These are phyloP conservation scores for Rhinatrema bivittatum DNA, from an alignment of 2,797 vertebrate species.

Conservation along the genomic window DNA sequence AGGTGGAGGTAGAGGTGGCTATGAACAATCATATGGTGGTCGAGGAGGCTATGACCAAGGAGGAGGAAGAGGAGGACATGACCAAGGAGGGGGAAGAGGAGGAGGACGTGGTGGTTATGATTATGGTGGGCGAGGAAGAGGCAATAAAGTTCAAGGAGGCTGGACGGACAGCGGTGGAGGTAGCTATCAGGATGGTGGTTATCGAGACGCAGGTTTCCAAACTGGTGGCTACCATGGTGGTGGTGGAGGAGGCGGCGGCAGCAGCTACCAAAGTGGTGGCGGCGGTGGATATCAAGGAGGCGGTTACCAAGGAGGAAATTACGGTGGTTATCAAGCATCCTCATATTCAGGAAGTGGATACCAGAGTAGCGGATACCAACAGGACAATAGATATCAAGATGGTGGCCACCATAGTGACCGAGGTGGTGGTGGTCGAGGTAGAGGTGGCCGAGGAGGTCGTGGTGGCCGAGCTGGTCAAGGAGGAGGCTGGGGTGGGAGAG, in stretches of 20 bases:
- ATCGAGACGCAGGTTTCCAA: conserved; percentile 67
- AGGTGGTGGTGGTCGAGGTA: conserved; percentile 53
- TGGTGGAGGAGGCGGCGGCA: conserved; percentile 54
- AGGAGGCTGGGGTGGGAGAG: conserved; percentile 83
- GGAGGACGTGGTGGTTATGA: conserved; percentile 45
- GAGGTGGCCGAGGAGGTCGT: conserved; percentile 53
- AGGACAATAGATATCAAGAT: conserved; percentile 68
- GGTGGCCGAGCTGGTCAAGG: conserved; percentile 68
- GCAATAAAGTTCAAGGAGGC: conserved; percentile 65
- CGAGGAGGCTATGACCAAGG: conserved; percentile 57
- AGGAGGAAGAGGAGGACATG: conserved; percentile 36
- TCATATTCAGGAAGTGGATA: conserved; percentile 67
- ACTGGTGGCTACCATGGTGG: conserved; percentile 64
- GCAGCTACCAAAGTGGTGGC: conserved; percentile 49
- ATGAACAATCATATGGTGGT: conserved; percentile 64
- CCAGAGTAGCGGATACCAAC: conserved; percentile 64
- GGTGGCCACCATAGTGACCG: conserved; percentile 67
- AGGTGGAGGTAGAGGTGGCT: conserved; percentile 63
- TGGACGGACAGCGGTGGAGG: conserved; percentile 71
- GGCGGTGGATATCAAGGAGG: conserved; percentile 61
- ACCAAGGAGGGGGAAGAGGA: conserved; percentile 56
- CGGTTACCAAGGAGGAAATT: conserved; percentile 45
- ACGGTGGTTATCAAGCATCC: conserved; percentile 68
- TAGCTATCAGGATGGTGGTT: conserved; percentile 65
- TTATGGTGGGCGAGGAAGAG: conserved; percentile 54